Evolutionary conservation across 2,797 vertebrate genomes (phyloP).

Genomic region (Aulostomus chinensis): DNA sequence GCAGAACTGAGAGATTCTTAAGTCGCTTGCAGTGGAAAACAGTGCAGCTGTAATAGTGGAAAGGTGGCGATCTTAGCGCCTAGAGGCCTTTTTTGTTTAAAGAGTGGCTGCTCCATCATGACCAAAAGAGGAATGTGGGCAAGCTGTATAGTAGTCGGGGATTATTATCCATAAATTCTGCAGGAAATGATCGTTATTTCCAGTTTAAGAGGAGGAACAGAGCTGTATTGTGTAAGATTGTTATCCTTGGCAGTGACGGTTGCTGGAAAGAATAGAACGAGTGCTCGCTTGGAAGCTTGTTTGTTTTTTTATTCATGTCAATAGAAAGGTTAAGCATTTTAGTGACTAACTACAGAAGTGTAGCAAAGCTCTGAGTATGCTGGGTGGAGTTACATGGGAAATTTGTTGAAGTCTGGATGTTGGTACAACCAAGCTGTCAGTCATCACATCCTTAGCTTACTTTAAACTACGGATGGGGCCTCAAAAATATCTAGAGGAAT

Average conservation of each 20-base stretch:
- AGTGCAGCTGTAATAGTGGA: conserved; percentile 3
- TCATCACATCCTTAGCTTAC: too few species aligned
- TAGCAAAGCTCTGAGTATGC: not conserved
- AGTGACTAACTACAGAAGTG: conserved; percentile 13
- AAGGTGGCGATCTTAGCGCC: not conserved
- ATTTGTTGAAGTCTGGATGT: not conserved
- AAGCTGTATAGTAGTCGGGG: not conserved
- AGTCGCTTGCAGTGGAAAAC: conserved; percentile 45
- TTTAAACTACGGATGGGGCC: too few species aligned
- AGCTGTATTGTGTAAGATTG: conserved; percentile 13
- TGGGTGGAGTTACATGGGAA: conserved; percentile 35
- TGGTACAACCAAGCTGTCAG: too few species aligned
- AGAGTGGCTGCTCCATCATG: not conserved
- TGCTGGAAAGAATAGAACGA: conserved; percentile 1
- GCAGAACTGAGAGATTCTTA: conserved; percentile 69
- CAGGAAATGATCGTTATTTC: not conserved
- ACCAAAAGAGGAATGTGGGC: not conserved
- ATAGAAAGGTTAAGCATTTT: not conserved
- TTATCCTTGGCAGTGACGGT: conserved; percentile 11
- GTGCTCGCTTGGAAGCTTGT: not conserved
- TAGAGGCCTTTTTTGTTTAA: not conserved
- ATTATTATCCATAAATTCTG: not conserved
- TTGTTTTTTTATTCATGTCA: not conserved
- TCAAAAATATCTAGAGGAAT: too few species aligned
- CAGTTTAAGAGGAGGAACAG: not conserved